phyloP scores from a whole-genome alignment of 2,888 invertebrate species.

The Microctonus brassicae region DNA sequence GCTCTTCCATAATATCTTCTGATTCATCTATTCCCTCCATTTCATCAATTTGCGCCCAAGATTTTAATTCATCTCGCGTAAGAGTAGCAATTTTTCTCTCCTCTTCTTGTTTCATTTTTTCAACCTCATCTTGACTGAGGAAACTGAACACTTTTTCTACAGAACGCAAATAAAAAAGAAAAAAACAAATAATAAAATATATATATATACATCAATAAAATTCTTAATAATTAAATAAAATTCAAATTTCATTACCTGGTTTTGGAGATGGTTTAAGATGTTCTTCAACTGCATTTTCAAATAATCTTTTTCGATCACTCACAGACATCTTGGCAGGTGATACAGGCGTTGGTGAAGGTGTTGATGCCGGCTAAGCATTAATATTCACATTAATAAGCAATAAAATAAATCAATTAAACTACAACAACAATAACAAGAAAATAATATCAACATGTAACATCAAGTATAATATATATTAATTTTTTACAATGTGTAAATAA shows the following conservation, averaged over 20 bases:
- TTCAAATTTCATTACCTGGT: slow-evolving; percentile 75
- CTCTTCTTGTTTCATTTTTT: slow-evolving; percentile 94
- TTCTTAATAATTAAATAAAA: slow-evolving; percentile 33
- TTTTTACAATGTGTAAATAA: background rate
- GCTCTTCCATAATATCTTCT: slow-evolving; percentile 61
- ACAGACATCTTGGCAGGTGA: slow-evolving; percentile 87
- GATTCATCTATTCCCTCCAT: slow-evolving; percentile 71
- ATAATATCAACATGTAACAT: background rate
- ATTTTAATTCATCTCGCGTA: slow-evolving; percentile 76
- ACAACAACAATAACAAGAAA: background rate
- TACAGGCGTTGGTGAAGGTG: slow-evolving; percentile 80
- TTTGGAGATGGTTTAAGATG: slow-evolving; percentile 88
- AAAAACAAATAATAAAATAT: slow-evolving; percentile 8
- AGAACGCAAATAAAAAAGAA: slow-evolving; percentile 54
- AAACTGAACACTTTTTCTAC: slow-evolving; percentile 93
- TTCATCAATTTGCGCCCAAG: slow-evolving; percentile 73
- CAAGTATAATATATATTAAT: background rate
- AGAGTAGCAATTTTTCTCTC: slow-evolving; percentile 87
- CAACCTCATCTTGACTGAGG: slow-evolving; percentile 93
- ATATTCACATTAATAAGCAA: background rate
- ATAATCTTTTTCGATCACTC: slow-evolving; percentile 94
- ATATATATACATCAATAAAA: slow-evolving; percentile 43
- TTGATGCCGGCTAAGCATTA: slow-evolving; percentile 65
- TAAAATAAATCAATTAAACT: too few species aligned
- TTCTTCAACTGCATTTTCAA: slow-evolving; percentile 96